Evolutionary conservation across 2,888 invertebrate genomes (phyloP).

Genomic region (Dastarcus helophoroides): DNA sequence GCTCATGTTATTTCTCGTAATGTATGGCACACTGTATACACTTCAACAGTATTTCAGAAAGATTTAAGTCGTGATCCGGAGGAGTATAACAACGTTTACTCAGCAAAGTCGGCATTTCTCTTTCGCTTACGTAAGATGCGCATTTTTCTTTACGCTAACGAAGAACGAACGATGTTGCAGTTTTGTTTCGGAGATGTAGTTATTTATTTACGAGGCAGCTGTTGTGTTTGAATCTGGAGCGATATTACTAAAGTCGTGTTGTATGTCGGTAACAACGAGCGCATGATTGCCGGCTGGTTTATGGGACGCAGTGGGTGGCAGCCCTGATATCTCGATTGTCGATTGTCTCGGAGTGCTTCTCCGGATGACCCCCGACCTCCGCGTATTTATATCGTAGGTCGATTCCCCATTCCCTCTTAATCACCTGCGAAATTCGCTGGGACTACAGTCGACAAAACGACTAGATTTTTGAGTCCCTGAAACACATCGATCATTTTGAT

Average conservation of each 20-base stretch:
- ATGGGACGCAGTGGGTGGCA: constrained; percentile 25
- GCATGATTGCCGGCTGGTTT: constrained; percentile 25
- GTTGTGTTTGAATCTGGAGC: constrained; percentile 20
- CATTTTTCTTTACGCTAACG: constrained; percentile 16
- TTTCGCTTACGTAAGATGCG: constrained; percentile 2
- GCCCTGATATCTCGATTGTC: constrained; percentile 18
- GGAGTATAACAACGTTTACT: too few relatives aligned
- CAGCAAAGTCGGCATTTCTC: too few relatives aligned
- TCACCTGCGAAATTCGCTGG: too few relatives aligned
- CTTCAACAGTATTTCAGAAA: too few relatives aligned
- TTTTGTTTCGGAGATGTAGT: constrained; percentile 21
- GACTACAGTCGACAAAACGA: too few relatives aligned
- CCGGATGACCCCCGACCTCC: constrained; percentile 15
- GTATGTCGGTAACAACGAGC: constrained; percentile 22
- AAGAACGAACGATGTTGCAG: constrained; percentile 19
- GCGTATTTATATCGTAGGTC: too few relatives aligned
- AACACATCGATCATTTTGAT: too few relatives aligned
- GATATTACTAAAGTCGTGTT: constrained; percentile 25
- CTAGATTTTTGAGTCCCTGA: too few relatives aligned
- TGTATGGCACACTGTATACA: too few relatives aligned
- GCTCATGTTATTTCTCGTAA: too few relatives aligned
- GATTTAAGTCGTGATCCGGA: too few relatives aligned
- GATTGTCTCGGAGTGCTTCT: constrained; percentile 23
- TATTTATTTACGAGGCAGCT: constrained; percentile 22
- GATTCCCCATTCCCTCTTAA: too few relatives aligned